Evolutionary conservation across 2,888 invertebrate species (phyloP).

Genomic region (Notodonta dromedarius): DNA sequence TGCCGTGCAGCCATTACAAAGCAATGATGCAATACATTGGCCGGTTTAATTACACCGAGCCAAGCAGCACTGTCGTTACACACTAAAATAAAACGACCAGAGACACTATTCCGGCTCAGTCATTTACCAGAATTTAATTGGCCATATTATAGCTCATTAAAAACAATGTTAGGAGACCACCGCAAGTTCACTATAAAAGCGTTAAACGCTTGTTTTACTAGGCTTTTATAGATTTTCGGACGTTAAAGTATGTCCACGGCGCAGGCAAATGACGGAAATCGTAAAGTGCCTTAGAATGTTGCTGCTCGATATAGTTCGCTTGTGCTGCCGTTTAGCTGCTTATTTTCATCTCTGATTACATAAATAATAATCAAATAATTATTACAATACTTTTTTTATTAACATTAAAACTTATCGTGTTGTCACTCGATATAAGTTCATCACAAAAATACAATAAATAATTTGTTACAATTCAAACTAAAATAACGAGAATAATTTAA

Average conservation of each 20-base stretch:
- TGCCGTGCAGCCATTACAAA: slow-evolving; percentile 3
- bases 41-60: slow-evolving; percentile 19
- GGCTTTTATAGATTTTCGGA: slow-evolving; percentile 61
- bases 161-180: slow-evolving; percentile 81
- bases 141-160: slow-evolving; percentile 78
- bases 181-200: slow-evolving; percentile 68
- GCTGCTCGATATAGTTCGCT: slow-evolving; percentile 4
- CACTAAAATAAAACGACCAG: slow-evolving; percentile 42
- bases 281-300: slow-evolving; percentile 32
- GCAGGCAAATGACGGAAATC: slow-evolving; percentile 40
- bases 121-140: slow-evolving; percentile 73
- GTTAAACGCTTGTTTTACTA: slow-evolving; percentile 63
- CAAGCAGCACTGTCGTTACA: slow-evolving; percentile 20
- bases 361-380: neutral
- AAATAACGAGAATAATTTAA: too few relatives aligned
- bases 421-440: too few relatives aligned
- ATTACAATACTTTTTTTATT: neutral
- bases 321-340: neutral
- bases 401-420: too few relatives aligned
- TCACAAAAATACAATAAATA: too few relatives aligned
- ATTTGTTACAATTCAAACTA: too few relatives aligned
- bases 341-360: neutral
- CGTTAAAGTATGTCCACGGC: slow-evolving; percentile 43
- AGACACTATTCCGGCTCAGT: slow-evolving; percentile 45
- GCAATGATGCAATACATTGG: slow-evolving; percentile 12